Conservation (phyloP, 1,140 invertebrate species). For the Hyles euphorbiae region DNA sequence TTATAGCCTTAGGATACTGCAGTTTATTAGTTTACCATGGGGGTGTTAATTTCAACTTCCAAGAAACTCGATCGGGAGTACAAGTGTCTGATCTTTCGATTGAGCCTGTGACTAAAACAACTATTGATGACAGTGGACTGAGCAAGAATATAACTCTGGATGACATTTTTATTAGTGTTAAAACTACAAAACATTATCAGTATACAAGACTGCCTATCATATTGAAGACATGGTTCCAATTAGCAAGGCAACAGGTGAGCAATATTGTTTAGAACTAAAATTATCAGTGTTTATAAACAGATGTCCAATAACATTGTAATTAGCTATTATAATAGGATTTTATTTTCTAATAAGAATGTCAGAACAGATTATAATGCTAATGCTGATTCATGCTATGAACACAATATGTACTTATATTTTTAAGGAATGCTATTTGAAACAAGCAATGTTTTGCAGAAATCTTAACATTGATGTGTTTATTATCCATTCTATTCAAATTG, state of each 20-base stretch:
- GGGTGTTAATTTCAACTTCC: slow-evolving; percentile 72
- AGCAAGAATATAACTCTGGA: slow-evolving; percentile 83
- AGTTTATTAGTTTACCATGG: slow-evolving; percentile 80
- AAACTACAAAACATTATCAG: slow-evolving; percentile 94
- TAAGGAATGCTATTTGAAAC: too few species aligned
- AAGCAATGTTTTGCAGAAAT: too few species aligned
- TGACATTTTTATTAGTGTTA: slow-evolving; percentile 95
- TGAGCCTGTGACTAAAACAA: slow-evolving; percentile 57
- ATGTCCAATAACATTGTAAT: too few species aligned
- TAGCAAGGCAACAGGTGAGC: slow-evolving; percentile 91
- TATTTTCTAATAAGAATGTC: too few species aligned
- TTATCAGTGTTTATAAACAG: too few species aligned
- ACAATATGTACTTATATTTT: too few species aligned
- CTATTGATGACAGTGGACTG: slow-evolving; percentile 75
- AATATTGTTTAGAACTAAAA: too few species aligned
- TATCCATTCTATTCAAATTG: too few species aligned
- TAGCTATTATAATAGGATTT: too few species aligned
- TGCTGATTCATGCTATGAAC: too few species aligned
- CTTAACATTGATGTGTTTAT: too few species aligned
- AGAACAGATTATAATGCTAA: too few species aligned
- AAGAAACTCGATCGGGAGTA: slow-evolving; percentile 69
- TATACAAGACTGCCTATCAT: slow-evolving; percentile 88
- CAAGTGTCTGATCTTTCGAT: slow-evolving; percentile 58
- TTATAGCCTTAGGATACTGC: slow-evolving; percentile 76
- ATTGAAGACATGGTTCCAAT: slow-evolving; percentile 94